Percentiles rank a stretch among this genome's conserved stretches.
These are phyloP conservation scores for Chelidonichthys spinosus DNA, from an alignment of 2,797 vertebrate genomes.

Conservation along the genomic window DNA sequence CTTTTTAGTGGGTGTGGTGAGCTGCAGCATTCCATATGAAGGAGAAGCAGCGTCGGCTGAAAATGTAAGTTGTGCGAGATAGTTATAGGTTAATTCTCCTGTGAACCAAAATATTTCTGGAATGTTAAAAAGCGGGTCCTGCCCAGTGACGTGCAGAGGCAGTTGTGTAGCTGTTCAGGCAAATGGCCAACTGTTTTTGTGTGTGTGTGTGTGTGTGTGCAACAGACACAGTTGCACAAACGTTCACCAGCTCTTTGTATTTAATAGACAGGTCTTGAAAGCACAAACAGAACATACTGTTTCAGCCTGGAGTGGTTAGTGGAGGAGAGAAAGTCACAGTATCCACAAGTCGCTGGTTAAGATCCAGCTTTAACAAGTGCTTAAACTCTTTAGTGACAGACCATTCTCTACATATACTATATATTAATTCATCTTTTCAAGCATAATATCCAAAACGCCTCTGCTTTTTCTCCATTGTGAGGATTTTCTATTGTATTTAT, in stretches of 20 bases:
- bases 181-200: constrained; percentile 12
- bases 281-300: background rate
- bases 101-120: constrained; percentile 62
- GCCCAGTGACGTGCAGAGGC: constrained; percentile 41
- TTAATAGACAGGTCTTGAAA: constrained; percentile 8
- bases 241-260: background rate
- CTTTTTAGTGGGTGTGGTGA: constrained; percentile 54
- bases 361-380: background rate
- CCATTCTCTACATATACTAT: background rate
- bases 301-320: background rate
- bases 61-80: constrained; percentile 23
- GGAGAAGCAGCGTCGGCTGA: constrained; percentile 46
- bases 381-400: background rate
- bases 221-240: constrained; percentile 3
- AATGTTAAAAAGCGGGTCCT: constrained; percentile 78
- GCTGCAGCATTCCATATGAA: constrained; percentile 60
- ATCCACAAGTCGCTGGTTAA: background rate
- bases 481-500: background rate
- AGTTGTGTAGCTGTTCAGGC: constrained; percentile 48
- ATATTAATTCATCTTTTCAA: background rate
- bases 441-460: background rate
- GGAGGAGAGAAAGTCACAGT: background rate
- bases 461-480: constrained; percentile 1
- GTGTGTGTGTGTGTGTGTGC: background rate
- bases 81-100: constrained; percentile 30